These are phyloP conservation scores for Tragopan temminckii DNA, from an alignment of 2,797 vertebrate genomes.

Conservation along the genomic window DNA sequence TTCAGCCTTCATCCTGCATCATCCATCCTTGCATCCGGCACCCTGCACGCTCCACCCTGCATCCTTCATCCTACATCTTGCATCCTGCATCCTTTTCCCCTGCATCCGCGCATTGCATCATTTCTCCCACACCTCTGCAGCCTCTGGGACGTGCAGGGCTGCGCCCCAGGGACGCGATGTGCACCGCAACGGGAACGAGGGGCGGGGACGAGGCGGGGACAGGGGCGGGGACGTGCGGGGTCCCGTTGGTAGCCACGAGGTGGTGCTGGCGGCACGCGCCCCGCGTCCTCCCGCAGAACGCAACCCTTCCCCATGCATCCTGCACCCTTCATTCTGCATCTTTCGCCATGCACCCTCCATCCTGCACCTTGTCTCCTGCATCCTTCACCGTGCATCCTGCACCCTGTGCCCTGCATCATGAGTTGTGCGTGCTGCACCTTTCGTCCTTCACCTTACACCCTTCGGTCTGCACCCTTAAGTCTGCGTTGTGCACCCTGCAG, in stretches of 20 bases:
- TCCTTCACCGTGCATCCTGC: background rate
- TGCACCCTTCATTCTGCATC: no score
- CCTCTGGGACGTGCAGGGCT: background rate
- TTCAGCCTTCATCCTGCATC: background rate
- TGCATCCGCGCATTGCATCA: no score
- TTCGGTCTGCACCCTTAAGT: background rate
- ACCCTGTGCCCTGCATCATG: background rate
- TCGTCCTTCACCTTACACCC: accelerated
- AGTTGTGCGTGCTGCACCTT: no score
- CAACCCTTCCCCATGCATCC: background rate
- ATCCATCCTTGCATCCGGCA: background rate
- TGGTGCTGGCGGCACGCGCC: background rate
- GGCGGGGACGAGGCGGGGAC: no score
- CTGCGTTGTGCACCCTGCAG: no score
- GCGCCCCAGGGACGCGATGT: no score
- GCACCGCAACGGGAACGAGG: background rate
- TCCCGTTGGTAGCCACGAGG: background rate
- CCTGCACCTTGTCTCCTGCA: background rate
- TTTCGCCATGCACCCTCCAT: background rate
- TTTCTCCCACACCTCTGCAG: background rate
- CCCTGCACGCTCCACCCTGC: background rate
- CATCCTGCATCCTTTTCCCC: no score
- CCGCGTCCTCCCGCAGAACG: background rate
- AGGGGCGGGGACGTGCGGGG: no score
- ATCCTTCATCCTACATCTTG: no score